phyloP scores from a whole-genome alignment of 2,888 invertebrate species.

The Rapana venosa region DNA sequence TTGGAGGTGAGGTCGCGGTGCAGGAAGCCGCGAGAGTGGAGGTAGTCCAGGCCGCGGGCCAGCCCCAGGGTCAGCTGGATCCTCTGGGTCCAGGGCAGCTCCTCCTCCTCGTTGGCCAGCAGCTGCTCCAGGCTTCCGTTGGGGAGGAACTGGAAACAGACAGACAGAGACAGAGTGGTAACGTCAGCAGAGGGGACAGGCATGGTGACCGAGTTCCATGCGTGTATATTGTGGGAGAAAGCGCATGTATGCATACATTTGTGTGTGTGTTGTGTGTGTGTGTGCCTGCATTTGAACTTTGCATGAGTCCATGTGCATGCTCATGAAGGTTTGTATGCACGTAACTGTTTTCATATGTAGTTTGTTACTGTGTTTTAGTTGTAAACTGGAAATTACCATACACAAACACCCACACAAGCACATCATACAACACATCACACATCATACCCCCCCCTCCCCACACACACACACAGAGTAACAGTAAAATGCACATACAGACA shows the following conservation, averaged over 20 bases:
- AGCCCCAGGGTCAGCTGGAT: constrained; percentile 92
- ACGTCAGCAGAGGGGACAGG: background rate
- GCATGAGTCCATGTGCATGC: background rate
- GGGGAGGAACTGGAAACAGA: constrained; percentile 87
- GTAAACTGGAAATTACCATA: too few species aligned
- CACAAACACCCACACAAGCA: too few species aligned
- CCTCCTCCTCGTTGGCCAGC: constrained; percentile 85
- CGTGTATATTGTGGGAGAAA: background rate
- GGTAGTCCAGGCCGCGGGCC: constrained; percentile 93
- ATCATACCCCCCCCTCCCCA: too few species aligned
- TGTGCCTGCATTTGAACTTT: too few species aligned
- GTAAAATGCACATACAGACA: too few species aligned
- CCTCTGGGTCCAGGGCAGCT: constrained; percentile 88
- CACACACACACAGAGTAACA: too few species aligned
- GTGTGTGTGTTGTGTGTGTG: background rate
- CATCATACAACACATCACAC: too few species aligned
- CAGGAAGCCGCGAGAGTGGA: constrained; percentile 94
- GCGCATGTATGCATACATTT: background rate
- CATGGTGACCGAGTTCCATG: background rate
- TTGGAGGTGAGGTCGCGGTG: constrained; percentile 97
- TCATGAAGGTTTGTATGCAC: too few species aligned
- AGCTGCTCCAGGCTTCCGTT: constrained; percentile 95
- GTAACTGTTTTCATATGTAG: too few species aligned
- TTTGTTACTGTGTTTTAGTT: too few species aligned
- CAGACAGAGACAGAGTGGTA: constrained; percentile 31